Evolutionary conservation across 2,888 invertebrate species (phyloP).

Genomic region (Himalopsyche anomala): DNA sequence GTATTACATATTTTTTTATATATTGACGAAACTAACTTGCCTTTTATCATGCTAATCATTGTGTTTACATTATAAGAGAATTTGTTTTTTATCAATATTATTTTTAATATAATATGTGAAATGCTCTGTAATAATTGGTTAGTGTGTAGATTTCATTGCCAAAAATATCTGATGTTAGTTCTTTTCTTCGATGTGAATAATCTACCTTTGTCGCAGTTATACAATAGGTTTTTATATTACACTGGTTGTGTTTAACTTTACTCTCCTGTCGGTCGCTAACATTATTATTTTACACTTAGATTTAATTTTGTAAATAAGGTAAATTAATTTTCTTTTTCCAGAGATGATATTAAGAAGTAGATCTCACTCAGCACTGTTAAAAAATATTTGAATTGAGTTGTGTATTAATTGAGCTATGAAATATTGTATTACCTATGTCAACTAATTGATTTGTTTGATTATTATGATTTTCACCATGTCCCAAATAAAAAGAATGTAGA

Average conservation of each 20-base stretch:
- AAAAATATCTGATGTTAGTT: too few species aligned
- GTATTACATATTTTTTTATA: background rate
- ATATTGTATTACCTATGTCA: too few species aligned
- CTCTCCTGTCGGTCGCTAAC: background rate
- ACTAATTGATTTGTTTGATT: too few species aligned
- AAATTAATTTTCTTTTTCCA: background rate
- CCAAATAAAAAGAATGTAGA: too few species aligned
- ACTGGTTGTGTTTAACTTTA: constrained; percentile 6
- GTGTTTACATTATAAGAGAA: background rate
- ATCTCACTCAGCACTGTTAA: background rate
- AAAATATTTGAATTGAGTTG: too few species aligned
- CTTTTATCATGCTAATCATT: constrained; percentile 20
- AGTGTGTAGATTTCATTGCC: too few species aligned
- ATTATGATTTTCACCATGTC: too few species aligned
- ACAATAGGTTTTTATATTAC: background rate
- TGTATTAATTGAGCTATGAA: too few species aligned
- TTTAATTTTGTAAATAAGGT: constrained; percentile 7
- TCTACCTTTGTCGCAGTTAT: too few species aligned
- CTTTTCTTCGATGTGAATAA: too few species aligned
- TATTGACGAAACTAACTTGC: background rate
- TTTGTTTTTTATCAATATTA: background rate
- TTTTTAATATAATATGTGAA: too few species aligned
- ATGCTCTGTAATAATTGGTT: too few species aligned
- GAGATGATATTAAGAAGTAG: background rate
- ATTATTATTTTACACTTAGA: background rate